Conservation (phyloP, 2,888 invertebrate genomes). For the Hyles lineata region DNA sequence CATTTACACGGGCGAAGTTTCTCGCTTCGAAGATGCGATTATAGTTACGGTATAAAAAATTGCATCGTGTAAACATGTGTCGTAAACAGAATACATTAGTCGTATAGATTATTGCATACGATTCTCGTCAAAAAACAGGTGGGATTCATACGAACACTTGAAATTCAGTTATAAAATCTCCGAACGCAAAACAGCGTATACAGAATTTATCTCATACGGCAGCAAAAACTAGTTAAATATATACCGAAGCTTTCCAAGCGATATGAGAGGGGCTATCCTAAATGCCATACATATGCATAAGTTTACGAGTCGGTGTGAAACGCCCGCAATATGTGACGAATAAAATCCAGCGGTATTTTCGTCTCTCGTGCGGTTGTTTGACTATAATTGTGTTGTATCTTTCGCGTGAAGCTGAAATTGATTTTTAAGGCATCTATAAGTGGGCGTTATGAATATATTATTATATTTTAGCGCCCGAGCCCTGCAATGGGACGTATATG, state of each 20-base stretch:
- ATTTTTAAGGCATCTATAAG: not conserved
- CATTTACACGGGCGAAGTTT: too few relatives aligned
- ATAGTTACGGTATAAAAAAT: too few relatives aligned
- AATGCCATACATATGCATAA: slow-evolving; percentile 12
- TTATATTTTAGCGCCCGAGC: too few relatives aligned
- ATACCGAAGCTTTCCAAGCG: not conserved
- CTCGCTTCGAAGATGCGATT: too few relatives aligned
- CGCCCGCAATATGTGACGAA: slow-evolving; percentile 23
- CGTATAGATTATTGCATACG: too few relatives aligned
- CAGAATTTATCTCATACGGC: not conserved
- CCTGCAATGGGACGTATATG: too few relatives aligned
- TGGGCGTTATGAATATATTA: not conserved
- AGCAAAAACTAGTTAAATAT: slow-evolving; percentile 15
- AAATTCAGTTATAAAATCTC: not conserved
- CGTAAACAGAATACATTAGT: too few relatives aligned
- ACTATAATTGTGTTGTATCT: not conserved
- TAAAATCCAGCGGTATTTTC: slow-evolving; percentile 18
- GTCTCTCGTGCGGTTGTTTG: not conserved
- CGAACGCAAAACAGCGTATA: not conserved
- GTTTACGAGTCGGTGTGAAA: not conserved
- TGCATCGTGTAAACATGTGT: too few relatives aligned
- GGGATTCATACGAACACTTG: not conserved
- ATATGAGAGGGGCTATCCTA: not conserved
- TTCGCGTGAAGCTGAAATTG: too few relatives aligned
- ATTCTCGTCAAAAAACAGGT: too few relatives aligned